phyloP scores from a whole-genome alignment of 2,113 vertebrate genomes.

The Leptocoma aspasia region DNA sequence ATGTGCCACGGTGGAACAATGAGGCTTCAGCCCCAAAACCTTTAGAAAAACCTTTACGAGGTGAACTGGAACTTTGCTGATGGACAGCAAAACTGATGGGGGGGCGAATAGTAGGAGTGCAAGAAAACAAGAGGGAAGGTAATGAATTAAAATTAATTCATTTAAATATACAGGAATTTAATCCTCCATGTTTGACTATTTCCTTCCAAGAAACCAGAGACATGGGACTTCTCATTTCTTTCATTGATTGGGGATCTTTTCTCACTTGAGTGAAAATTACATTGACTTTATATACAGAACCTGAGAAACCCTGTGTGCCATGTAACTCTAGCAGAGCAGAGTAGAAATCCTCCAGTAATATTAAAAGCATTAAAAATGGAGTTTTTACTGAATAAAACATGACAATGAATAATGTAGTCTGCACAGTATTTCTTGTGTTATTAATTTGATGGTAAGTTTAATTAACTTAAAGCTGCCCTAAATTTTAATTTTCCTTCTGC shows the following conservation, averaged over 20 bases:
- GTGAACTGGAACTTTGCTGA: neutral
- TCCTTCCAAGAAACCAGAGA: neutral
- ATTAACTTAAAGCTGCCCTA: constrained; percentile 40
- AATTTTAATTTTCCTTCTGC: constrained; percentile 16
- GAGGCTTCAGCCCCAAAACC: neutral
- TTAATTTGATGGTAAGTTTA: constrained; percentile 35
- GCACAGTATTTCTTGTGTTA: constrained; percentile 18
- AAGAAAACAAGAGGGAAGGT: neutral
- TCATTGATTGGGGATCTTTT: neutral
- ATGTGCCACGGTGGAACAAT: rapidly evolving
- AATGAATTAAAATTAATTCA: neutral
- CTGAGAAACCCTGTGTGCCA: neutral
- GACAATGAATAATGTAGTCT: constrained; percentile 44
- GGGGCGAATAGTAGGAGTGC: neutral
- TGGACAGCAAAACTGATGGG: neutral
- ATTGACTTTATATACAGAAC: neutral
- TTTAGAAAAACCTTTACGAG: neutral
- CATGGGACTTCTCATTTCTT: neutral
- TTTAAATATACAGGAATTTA: neutral
- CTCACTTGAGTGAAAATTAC: neutral
- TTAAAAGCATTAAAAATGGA: neutral
- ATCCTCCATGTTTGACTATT: neutral
- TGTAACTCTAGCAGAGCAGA: neutral
- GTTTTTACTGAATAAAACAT: constrained; percentile 42
- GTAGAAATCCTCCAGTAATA: neutral